These are phyloP conservation scores for Botia kubotai DNA, from an alignment of 2,797 vertebrate species.

Conservation along the genomic window DNA sequence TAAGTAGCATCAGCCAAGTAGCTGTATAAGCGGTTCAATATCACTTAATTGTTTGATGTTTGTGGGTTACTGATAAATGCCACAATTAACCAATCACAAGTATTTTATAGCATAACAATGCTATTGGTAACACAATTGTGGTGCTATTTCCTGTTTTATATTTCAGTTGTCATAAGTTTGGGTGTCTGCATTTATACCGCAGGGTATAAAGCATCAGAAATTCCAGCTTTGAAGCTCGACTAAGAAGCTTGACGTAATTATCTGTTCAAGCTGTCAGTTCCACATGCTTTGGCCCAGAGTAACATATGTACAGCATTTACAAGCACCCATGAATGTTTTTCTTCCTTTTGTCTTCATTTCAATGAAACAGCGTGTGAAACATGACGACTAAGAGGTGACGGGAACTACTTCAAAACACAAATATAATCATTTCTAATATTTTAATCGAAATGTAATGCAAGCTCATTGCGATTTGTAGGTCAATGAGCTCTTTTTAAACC, in stretches of 20 bases:
- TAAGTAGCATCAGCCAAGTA: no score
- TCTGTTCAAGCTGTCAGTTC: slow-evolving; percentile 42
- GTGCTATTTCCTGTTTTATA: slow-evolving; percentile 1
- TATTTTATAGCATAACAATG: background rate
- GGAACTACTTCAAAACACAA: background rate
- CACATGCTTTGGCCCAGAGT: slow-evolving; percentile 40
- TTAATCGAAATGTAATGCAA: background rate
- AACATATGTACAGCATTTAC: slow-evolving; percentile 49
- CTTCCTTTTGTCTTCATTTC: background rate
- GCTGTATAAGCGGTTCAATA: no score
- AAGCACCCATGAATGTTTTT: background rate
- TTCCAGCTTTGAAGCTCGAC: slow-evolving; percentile 48
- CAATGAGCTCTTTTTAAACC: background rate
- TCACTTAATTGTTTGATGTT: no score
- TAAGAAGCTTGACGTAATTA: slow-evolving; percentile 52
- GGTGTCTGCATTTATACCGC: slow-evolving; percentile 41
- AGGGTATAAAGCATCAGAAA: slow-evolving; percentile 52
- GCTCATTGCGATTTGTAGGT: background rate
- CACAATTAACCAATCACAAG: background rate
- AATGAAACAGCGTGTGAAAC: slow-evolving; percentile 19
- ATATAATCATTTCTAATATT: background rate
- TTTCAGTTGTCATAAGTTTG: slow-evolving; percentile 22
- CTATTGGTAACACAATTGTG: background rate
- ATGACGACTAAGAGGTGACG: slow-evolving; percentile 12
- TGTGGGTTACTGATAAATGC: no score